Evolutionary conservation across 2,888 invertebrate genomes (phyloP), one percentile per base, ranked within the genome.

Genomic region (Cephus rjabovi): DNA sequence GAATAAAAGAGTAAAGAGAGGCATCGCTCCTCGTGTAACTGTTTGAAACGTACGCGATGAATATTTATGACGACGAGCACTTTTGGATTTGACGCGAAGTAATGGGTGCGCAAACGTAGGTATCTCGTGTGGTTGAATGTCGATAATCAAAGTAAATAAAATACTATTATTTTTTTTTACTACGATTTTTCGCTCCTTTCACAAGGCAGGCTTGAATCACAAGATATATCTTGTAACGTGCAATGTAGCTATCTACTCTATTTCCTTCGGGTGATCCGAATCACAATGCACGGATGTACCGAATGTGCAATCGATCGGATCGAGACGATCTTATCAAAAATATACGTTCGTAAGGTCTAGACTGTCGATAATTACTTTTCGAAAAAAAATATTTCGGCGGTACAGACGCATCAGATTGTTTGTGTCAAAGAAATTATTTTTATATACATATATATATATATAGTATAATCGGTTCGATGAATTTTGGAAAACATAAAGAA

Each of bases 271-370:
- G 30, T 33, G 56, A 40, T 76, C 76, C 75, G 77, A 79, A 81
- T 79, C 79, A 83, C 83, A 83, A 83, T 83, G 81, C 80, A 77
- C 80, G 82, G 82, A 81, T 80, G 78, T 79, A 79, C 81, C 75
- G 77, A 79, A 69, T 78, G 79, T 11, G 75, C 79, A 73, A 76
- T 79, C 80, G 73, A 30, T 73, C 79, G 79, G 79, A 74, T 77
- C 75, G 75, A 78, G 56, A 23, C 56, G 56, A 56, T 56, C 56
- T 56, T 56, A 56, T 56, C 23, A 56, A 23, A 56, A 56, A 56
- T 56, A 56, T 56, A 56, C 2, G 23, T 56, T 56, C 56, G 9
- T 9, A 56, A 56, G 9, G 56, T 56, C 56, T 23, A 23, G 56
- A 56, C 56, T 23, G 23, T 23, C 56, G 23, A 56, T 23, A 23